Base-by-base conservation (phyloP, 2,797 vertebrate species). In the Anguilla marmorata region DNA sequence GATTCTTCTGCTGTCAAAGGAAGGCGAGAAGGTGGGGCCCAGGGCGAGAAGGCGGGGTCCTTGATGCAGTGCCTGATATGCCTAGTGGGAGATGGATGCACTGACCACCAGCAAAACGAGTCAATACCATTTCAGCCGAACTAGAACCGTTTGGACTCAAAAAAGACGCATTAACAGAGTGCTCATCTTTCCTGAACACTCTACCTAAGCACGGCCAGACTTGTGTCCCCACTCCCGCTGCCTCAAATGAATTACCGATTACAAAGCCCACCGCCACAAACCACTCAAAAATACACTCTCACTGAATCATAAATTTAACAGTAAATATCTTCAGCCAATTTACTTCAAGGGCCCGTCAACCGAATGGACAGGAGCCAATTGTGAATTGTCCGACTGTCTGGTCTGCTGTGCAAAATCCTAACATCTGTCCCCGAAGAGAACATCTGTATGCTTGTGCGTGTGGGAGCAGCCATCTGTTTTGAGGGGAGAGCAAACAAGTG, bases 361-460 rank as follows among this genome's bases (percentile, higher is more conserved):
- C 16, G 74, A 79, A 79, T 79, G 30, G 74, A n/a, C 24, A n/a
- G n/a, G 41, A n/a, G 79, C 45, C 45, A 21, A n/a, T 24, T 50
- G 79, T n/a, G 79, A 82, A 82, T n/a, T n/a, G 79, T 12, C 19
- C 45, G 12, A n/a, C 16, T 50, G 41, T 79, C 88, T 48, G 1
- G 88, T 93, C 91, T 89, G 90, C 92, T 79, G 90, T 92, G 93
- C 92, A 90, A 91, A 90, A 92, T 90, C 91, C 92, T 91, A 94
- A 91, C 94, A 95, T 95, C 94, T 95, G 94, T 91, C 92, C 66
- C 85, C 84, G 87, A 84, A 85, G 72, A 90, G 91, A 96, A 96
- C 95, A 96, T 96, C 95, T 96, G 95, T 94, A 94, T 89, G 90
- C 86, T 87, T 91, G 90, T 94, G 93, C 94, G 90, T 90, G 91